Conservation (phyloP, 2,113 vertebrate species). For the Laticauda colubrina region DNA sequence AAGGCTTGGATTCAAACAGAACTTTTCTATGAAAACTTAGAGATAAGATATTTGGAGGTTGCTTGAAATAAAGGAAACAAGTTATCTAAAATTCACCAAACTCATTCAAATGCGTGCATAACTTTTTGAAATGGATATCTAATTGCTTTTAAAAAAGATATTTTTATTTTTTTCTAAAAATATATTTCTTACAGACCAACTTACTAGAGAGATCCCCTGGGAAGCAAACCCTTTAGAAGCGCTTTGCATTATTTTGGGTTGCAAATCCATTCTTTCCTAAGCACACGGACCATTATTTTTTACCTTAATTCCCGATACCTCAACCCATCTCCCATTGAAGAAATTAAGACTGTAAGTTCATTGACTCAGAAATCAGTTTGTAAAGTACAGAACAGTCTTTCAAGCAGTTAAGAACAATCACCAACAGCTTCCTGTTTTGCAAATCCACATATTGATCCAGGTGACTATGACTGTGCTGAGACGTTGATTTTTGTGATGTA, state of each 20-base stretch:
- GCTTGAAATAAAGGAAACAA: not conserved
- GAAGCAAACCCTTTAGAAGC: not conserved
- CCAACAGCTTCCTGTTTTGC: not conserved
- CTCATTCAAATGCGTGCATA: not conserved
- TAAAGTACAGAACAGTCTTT: not conserved
- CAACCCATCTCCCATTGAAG: not conserved
- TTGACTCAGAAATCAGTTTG: not conserved
- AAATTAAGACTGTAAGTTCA: not conserved
- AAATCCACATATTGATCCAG: not conserved
- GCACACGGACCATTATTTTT: not conserved
- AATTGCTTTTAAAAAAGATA: not conserved
- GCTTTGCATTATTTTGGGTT: not conserved
- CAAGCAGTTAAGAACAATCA: not conserved
- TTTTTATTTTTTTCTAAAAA: not conserved
- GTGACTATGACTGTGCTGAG: not conserved
- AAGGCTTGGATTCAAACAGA: constrained; percentile 13
- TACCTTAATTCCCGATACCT: not conserved
- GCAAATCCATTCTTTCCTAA: not conserved
- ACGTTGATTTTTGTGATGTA: not conserved
- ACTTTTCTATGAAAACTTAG: not conserved
- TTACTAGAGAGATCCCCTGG: not conserved
- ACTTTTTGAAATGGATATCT: not conserved
- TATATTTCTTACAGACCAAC: not conserved
- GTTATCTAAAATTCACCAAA: not conserved
- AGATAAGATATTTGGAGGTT: not conserved